phyloP scores from a whole-genome alignment of 2,113 vertebrate species.

The Cricetomys ansorgei region DNA sequence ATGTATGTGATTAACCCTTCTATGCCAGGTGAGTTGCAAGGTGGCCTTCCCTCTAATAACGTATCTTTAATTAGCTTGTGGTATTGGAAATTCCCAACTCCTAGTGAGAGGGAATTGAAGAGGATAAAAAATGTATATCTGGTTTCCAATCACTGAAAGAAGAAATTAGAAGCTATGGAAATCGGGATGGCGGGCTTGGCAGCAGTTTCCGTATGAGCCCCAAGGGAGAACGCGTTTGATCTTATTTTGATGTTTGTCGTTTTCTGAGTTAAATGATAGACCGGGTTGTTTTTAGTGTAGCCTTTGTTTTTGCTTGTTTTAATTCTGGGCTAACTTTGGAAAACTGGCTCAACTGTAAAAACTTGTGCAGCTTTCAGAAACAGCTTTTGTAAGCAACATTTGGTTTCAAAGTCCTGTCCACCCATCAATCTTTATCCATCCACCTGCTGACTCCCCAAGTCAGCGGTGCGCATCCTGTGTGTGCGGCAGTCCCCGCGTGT shows the following conservation, averaged over 20 bases:
- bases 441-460: slow-evolving; percentile 83
- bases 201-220: neutral
- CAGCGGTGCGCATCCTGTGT: slow-evolving; percentile 67
- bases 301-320: slow-evolving; percentile 51
- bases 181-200: slow-evolving; percentile 65
- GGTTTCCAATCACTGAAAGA: slow-evolving; percentile 60
- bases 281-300: slow-evolving; percentile 78
- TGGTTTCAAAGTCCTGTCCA: slow-evolving; percentile 82
- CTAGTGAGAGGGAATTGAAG: neutral
- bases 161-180: slow-evolving; percentile 52
- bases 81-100: slow-evolving; percentile 47
- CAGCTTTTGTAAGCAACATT: slow-evolving; percentile 42
- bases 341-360: slow-evolving; percentile 48
- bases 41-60: neutral
- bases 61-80: slow-evolving; percentile 68
- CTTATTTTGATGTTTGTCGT: slow-evolving; percentile 67
- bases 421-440: slow-evolving; percentile 88
- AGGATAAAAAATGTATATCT: slow-evolving; percentile 62
- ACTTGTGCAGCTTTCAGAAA: slow-evolving; percentile 30
- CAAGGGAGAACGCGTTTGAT: slow-evolving; percentile 63
- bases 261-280: slow-evolving; percentile 71
- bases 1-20: slow-evolving; percentile 77
- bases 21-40: slow-evolving; percentile 42
- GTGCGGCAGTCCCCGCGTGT: neutral
- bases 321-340: slow-evolving; percentile 49